A percentile compares a stretch with the other conserved stretches of the same genome.
phyloP scores from a whole-genome alignment of 1,140 invertebrate genomes.

The Nephotettix cincticeps region DNA sequence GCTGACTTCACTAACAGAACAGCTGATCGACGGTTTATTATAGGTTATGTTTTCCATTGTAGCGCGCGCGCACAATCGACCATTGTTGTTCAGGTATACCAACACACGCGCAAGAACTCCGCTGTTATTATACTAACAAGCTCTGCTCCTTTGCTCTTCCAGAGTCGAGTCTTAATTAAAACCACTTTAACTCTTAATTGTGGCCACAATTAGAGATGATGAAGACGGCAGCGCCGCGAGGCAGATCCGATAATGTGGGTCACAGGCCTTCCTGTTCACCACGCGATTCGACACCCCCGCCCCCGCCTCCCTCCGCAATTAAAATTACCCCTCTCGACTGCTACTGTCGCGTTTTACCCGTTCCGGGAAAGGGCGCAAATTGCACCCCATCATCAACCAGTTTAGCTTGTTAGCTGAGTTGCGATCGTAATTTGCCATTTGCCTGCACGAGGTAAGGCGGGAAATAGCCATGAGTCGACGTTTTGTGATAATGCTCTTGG shows the following conservation, averaged over 20 bases:
- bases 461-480: too few relatives aligned
- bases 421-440: too few relatives aligned
- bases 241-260: not conserved
- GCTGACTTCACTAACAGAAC: not conserved
- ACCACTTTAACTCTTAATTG: conserved; percentile 22
- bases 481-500: too few relatives aligned
- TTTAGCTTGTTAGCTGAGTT: not conserved
- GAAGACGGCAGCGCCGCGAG: not conserved
- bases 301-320: not conserved
- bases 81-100: conserved; percentile 4
- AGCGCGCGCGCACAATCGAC: conserved; percentile 12
- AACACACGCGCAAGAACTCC: not conserved
- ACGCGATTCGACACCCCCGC: too few relatives aligned
- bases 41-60: conserved; percentile 23
- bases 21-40: conserved; percentile 14
- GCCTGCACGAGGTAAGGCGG: too few relatives aligned
- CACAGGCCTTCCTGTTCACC: not conserved
- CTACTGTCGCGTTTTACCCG: not conserved
- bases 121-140: conserved; percentile 7
- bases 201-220: conserved; percentile 22
- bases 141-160: not conserved
- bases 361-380: not conserved
- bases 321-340: not conserved
- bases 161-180: conserved; percentile 13
- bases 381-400: conserved; percentile 1